These are phyloP conservation scores for Brenthis ino DNA, from an alignment of 2,888 invertebrate species.

Conservation along the genomic window DNA sequence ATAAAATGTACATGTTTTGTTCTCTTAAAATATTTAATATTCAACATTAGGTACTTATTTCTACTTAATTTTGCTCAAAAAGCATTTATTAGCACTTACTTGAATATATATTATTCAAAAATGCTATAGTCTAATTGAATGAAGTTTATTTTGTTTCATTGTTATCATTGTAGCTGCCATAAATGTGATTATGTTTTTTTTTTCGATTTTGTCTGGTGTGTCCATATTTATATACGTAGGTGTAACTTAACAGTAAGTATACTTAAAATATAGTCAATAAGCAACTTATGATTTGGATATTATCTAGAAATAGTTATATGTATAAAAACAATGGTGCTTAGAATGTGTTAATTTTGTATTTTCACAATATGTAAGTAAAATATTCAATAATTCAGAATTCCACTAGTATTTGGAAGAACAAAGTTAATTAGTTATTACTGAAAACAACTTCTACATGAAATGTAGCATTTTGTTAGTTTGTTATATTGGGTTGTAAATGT, in stretches of 20 bases:
- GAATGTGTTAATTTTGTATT: slow-evolving; percentile 16
- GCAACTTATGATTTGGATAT: slow-evolving; percentile 12
- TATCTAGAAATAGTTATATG: slow-evolving; percentile 10
- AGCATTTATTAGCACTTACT: slow-evolving; percentile 41
- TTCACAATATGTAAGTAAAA: neutral
- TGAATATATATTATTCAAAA: neutral
- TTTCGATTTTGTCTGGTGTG: neutral
- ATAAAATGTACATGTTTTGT: slow-evolving; percentile 17
- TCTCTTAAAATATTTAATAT: slow-evolving; percentile 23
- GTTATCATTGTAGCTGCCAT: slow-evolving; percentile 3
- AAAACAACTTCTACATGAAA: slow-evolving; percentile 7
- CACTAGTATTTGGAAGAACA: slow-evolving; percentile 6
- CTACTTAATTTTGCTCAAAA: slow-evolving; percentile 47
- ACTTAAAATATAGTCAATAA: slow-evolving; percentile 22
- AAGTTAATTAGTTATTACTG: neutral
- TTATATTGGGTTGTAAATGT: no score
- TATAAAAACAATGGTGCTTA: slow-evolving; percentile 30
- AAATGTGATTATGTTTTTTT: neutral
- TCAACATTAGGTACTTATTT: slow-evolving; percentile 34
- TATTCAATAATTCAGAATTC: slow-evolving; percentile 3
- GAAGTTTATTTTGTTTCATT: no score
- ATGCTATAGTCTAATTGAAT: no score
- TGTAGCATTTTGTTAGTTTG: neutral
- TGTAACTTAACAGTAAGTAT: slow-evolving; percentile 2
- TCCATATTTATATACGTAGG: neutral